Base-by-base conservation (phyloP, 1,140 invertebrate species). In the Polypedilum vanderplanki region DNA sequence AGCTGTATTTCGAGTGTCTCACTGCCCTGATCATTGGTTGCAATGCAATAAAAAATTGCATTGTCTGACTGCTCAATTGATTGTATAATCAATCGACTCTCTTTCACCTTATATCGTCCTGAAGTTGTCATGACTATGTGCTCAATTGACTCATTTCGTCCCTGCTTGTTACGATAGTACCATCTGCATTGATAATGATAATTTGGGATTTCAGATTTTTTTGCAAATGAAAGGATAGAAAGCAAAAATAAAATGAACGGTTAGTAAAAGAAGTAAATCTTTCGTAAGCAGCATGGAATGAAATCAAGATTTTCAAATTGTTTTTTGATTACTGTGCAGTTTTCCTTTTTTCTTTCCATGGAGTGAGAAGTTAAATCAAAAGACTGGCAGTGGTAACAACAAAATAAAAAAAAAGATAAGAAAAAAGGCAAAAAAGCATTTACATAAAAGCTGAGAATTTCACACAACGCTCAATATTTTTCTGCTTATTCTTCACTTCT, bases 1-100 rank as follows among this genome's bases (percentile, higher is more conserved):
- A 87, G 78, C 75, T 85, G 81, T n/a, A 87, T 81, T 79, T 87
- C 85, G 76, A 87, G 78, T 7, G 83, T 83, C 77, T 86, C 86
- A 76, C 83, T 86, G 41, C 86, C 86, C 75, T 86, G 84, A 8
- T 81, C 82, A 77, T 87, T 87, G 41, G 83, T 86, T 3, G 84
- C 85, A 40, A 84, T 85, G 78, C 86, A 87, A 75, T 83, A 83
- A 77, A 87, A 87, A 18, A 81, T 80, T 0, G 86, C 86, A 73
- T 82, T 83, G 77, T 87, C 85, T 15, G 79, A 79, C 76, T 86
- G 85, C 75, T 83, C 81, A n/a, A 86, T 84, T 10, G 81, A 82
- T 75, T 85, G 84, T 78, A 87, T 83, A 76, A 86, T 84, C 74
- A 87, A 78, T 20, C 84, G 85, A 18, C 86, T 86, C 76, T 87